Base-by-base conservation (phyloP, 2,888 invertebrate genomes). In the Netelia melanura region DNA sequence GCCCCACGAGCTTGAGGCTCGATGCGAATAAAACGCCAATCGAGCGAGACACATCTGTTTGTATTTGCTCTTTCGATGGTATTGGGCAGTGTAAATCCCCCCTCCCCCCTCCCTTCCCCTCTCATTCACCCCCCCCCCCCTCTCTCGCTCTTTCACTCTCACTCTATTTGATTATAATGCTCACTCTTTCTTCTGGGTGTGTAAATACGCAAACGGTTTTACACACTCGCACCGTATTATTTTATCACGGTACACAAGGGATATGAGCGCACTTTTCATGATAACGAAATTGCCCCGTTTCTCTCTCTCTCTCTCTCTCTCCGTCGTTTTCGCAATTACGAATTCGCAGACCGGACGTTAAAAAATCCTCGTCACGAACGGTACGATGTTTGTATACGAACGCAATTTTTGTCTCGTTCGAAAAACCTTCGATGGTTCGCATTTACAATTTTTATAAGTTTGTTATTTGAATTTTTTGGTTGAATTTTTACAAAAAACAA, bases 1-100 rank as follows among this genome's bases (percentile, higher is more conserved):
- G 5, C 3, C 23, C n/a, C 44, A 43, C 43, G 72, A 58, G 21
- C 72, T n/a, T 9, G 67, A 8, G 43, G 43, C 14, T 58, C 71
- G 48, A 62, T 74, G 44, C n/a, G 21, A 74, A 23, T 44, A 11
- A 11, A 61, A 74, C 61, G 61, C 25, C 30, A n/a, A 61, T 56
- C 43, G 48, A 74, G 61, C 25, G 44, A 25, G 48, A 62, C 44
- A 30, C 48, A 48, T n/a, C 48, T 74, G 61, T 48, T 44, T 10
- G 44, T 61, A 48, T 74, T 74, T 74, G 25, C 56, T 44, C 72
- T 61, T 74, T 74, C 58, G 54, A 30, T n/a, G 44, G 72, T 23
- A 25, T 21, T 10, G 21, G 21, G 17, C 43, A 72, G 56, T 38
- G 43, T 58, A 38, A 72, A 56, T 17, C 1, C 8, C 56, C n/a